Percentiles rank a stretch among this genome's conserved stretches.
phyloP scores from a whole-genome alignment of 2,113 vertebrate genomes.

The Martes martes region DNA sequence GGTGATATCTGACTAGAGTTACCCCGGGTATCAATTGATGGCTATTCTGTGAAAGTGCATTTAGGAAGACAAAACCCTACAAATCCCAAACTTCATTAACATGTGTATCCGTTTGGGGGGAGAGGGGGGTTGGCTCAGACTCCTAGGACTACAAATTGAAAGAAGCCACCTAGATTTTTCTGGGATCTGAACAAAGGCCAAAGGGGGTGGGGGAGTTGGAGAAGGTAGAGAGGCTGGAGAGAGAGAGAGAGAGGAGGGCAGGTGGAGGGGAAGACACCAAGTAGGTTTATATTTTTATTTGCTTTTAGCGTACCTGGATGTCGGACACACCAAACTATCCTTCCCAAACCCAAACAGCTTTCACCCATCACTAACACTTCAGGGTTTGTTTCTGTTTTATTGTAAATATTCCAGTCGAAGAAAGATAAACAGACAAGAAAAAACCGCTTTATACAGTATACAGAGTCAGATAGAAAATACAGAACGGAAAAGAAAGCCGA shows the following conservation, averaged over 20 bases:
- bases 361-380: slow-evolving; percentile 52
- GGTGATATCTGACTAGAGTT: slow-evolving; percentile 83
- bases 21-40: slow-evolving; percentile 79
- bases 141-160: slow-evolving; percentile 59
- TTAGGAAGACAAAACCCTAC: slow-evolving; percentile 74
- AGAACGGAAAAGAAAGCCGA: slow-evolving; percentile 57
- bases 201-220: background rate
- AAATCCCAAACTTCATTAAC: slow-evolving; percentile 78
- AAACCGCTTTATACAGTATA: slow-evolving; percentile 67
- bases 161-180: slow-evolving; percentile 61
- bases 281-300: background rate
- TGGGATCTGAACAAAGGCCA: slow-evolving; percentile 45
- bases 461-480: slow-evolving; percentile 75
- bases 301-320: background rate
- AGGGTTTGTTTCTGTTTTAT: slow-evolving; percentile 72
- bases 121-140: background rate
- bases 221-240: background rate
- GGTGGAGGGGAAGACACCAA: slow-evolving; percentile 7
- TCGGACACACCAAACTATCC: background rate
- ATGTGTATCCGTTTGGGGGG: slow-evolving; percentile 64
- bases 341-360: slow-evolving; percentile 52
- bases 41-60: slow-evolving; percentile 81
- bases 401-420: slow-evolving; percentile 68
- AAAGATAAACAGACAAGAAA: slow-evolving; percentile 68
- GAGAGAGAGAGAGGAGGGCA: background rate